Percentiles rank a stretch among this genome's conserved stretches.
phyloP scores from a whole-genome alignment of 2,888 invertebrate genomes.

The Hemicrepidius hirtus region DNA sequence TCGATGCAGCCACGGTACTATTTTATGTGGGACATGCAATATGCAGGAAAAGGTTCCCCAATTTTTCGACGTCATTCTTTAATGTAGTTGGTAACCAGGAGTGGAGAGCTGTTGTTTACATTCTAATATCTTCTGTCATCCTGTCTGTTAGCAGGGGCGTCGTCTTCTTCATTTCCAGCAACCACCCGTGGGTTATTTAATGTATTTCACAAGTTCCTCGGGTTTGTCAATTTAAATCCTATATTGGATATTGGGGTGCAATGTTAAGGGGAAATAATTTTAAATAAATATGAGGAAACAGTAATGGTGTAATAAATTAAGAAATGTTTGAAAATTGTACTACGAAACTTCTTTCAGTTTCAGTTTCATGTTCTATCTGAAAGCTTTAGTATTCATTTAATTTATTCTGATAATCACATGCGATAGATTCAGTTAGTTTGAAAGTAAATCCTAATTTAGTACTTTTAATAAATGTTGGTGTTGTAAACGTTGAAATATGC shows the following conservation, averaged over 20 bases:
- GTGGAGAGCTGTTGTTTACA: slow-evolving; percentile 37
- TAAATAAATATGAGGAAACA: not conserved
- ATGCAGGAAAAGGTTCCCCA: slow-evolving; percentile 32
- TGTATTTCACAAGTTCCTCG: not conserved
- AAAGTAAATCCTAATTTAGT: no score
- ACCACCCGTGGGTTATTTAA: slow-evolving; percentile 8
- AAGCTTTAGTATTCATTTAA: no score
- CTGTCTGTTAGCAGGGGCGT: slow-evolving; percentile 25
- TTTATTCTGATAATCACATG: no score
- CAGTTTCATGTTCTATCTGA: no score
- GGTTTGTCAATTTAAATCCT: slow-evolving; percentile 1
- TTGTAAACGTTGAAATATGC: no score
- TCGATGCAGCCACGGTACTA: not conserved
- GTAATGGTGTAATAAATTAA: no score
- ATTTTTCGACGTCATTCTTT: slow-evolving; percentile 35
- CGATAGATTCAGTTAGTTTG: no score
- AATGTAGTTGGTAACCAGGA: slow-evolving; percentile 37
- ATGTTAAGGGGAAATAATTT: not conserved
- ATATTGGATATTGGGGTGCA: not conserved
- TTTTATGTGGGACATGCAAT: slow-evolving; percentile 22
- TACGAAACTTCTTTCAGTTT: no score
- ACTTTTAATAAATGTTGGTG: no score
- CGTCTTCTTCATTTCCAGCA: slow-evolving; percentile 3
- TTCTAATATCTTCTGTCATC: slow-evolving; percentile 39
- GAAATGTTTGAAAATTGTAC: no score